Evolutionary conservation across 2,888 invertebrate species (phyloP).

Genomic region (Apodemia duryi): DNA sequence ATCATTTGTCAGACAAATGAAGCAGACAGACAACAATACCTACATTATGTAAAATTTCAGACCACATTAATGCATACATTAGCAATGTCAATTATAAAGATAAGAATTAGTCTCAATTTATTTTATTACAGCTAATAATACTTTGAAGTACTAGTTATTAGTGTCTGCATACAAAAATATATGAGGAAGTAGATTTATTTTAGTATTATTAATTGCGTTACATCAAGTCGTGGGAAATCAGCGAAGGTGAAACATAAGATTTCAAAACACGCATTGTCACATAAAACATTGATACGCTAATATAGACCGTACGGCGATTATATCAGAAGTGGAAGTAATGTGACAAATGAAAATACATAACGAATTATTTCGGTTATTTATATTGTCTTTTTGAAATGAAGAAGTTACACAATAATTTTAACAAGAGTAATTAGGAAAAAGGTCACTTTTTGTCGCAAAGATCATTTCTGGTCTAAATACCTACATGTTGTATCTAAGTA

Average conservation of each 20-base stretch:
- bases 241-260: slow-evolving; percentile 10
- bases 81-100: neutral
- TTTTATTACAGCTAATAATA: neutral
- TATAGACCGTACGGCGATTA: slow-evolving; percentile 1
- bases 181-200: slow-evolving; percentile 6
- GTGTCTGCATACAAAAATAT: slow-evolving; percentile 1
- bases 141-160: neutral
- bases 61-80: neutral
- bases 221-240: slow-evolving; percentile 10
- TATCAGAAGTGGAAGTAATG: neutral
- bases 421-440: too few relatives aligned
- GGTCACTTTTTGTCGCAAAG: too few relatives aligned
- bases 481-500: too few relatives aligned
- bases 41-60: too few relatives aligned
- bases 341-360: too few relatives aligned
- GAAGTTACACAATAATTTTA: too few relatives aligned
- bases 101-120: neutral
- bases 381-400: too few relatives aligned
- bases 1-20: too few relatives aligned
- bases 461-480: too few relatives aligned
- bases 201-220: slow-evolving; percentile 4
- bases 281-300: neutral
- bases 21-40: too few relatives aligned
- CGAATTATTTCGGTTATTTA: too few relatives aligned
- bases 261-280: slow-evolving; percentile 2